Percentiles rank a stretch among this genome's conserved stretches.
These are phyloP conservation scores for Scleropages formosus DNA, from an alignment of 2,797 vertebrate genomes.

Conservation along the genomic window DNA sequence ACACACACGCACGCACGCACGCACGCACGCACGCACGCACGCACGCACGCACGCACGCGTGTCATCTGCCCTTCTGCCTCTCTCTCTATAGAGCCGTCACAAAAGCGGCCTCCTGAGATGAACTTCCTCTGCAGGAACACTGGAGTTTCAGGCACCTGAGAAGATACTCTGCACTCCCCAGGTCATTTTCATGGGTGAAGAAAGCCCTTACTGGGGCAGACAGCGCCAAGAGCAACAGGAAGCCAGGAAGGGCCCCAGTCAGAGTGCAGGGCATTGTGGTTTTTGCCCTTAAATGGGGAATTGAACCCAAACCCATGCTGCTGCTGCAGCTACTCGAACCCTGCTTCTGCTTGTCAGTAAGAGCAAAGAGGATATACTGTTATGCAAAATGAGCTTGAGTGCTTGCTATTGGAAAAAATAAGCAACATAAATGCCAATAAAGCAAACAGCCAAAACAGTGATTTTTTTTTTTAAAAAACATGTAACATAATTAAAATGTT, in stretches of 20 bases:
- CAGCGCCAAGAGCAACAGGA: conserved; percentile 68
- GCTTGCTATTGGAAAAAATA: too few relatives aligned
- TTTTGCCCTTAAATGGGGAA: conserved; percentile 12
- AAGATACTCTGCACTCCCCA: conserved; percentile 20
- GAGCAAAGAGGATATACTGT: neutral
- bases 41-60: neutral
- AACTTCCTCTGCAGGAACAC: conserved; percentile 54
- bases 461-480: too few relatives aligned
- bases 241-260: conserved; percentile 52
- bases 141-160: conserved; percentile 53
- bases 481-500: neutral
- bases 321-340: too few relatives aligned
- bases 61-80: too few relatives aligned
- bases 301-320: neutral
- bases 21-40: neutral
- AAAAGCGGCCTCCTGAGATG: neutral
- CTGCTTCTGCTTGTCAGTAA: too few relatives aligned
- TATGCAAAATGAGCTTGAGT: too few relatives aligned
- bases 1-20: too few relatives aligned
- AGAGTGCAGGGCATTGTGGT: neutral
- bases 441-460: too few relatives aligned
- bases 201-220: conserved; percentile 24
- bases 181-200: neutral
- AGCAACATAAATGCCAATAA: too few relatives aligned
- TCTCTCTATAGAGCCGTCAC: too few relatives aligned